Evolutionary conservation across 2,888 invertebrate genomes (phyloP).

Genomic region (Chrysopilus asiliformis): DNA sequence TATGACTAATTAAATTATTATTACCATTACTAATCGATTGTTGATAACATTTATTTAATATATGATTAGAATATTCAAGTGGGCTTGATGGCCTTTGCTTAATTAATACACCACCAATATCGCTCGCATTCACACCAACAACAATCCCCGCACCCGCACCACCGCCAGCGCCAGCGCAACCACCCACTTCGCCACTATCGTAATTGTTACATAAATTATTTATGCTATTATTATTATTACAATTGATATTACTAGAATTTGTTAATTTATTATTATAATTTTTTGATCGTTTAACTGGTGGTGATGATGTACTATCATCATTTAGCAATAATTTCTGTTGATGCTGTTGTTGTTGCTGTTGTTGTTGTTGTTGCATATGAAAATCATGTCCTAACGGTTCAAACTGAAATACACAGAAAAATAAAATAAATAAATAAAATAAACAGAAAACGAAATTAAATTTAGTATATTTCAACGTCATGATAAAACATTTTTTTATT

Average conservation of each 20-base stretch:
- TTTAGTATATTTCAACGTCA: neutral
- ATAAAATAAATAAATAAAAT: slow-evolving; percentile 2
- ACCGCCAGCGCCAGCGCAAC: neutral
- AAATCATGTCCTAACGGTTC: slow-evolving; percentile 2
- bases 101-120: no score
- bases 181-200: neutral
- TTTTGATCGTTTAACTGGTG: slow-evolving; percentile 19
- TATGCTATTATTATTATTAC: slow-evolving; percentile 11
- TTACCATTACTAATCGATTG: slow-evolving; percentile 8
- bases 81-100: no score
- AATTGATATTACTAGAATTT: slow-evolving; percentile 13
- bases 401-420: neutral
- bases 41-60: no score
- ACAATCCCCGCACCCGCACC: neutral
- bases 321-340: slow-evolving; percentile 3
- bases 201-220: slow-evolving; percentile 6
- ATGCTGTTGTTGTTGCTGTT: slow-evolving; percentile 6
- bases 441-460: slow-evolving; percentile 1
- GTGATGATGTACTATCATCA: slow-evolving; percentile 16
- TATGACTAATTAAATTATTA: slow-evolving; percentile 5
- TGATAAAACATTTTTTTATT: neutral
- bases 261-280: slow-evolving; percentile 9
- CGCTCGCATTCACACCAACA: no score
- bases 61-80: no score
- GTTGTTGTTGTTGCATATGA: slow-evolving; percentile 8